phyloP scores from a whole-genome alignment of 2,113 vertebrate genomes.

The Harpagus bidentatus region DNA sequence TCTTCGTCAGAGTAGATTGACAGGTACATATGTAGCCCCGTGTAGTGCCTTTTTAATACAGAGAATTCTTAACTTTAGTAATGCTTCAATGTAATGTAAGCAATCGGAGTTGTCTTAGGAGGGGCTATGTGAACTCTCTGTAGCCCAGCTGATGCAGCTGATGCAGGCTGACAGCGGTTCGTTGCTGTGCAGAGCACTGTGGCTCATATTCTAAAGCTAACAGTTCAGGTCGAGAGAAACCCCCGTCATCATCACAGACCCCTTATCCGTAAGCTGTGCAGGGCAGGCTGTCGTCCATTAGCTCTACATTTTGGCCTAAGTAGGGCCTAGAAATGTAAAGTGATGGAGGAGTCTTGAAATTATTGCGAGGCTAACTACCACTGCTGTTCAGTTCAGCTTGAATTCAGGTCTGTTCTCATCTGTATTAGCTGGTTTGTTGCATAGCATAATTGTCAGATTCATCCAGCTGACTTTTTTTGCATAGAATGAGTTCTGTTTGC shows the following conservation, averaged over 20 bases:
- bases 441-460: not conserved
- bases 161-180: not conserved
- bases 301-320: not conserved
- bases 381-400: not conserved
- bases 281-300: not conserved
- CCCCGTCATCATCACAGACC: fast-evolving
- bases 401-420: not conserved
- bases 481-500: not conserved
- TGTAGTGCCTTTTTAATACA: not conserved
- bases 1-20: not conserved
- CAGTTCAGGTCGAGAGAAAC: not conserved
- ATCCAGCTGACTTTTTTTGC: not conserved
- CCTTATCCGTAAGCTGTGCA: not conserved
- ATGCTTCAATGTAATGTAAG: not conserved
- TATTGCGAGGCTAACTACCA: not conserved
- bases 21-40: not conserved
- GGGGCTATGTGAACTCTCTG: not conserved
- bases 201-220: not conserved
- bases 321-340: not conserved
- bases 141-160: not conserved
- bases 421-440: not conserved
- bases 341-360: not conserved
- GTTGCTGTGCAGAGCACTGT: not conserved
- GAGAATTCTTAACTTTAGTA: not conserved
- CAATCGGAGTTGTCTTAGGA: not conserved